These are phyloP conservation scores for Gallirallus australis DNA, from an alignment of 2,797 vertebrate species.

Conservation along the genomic window DNA sequence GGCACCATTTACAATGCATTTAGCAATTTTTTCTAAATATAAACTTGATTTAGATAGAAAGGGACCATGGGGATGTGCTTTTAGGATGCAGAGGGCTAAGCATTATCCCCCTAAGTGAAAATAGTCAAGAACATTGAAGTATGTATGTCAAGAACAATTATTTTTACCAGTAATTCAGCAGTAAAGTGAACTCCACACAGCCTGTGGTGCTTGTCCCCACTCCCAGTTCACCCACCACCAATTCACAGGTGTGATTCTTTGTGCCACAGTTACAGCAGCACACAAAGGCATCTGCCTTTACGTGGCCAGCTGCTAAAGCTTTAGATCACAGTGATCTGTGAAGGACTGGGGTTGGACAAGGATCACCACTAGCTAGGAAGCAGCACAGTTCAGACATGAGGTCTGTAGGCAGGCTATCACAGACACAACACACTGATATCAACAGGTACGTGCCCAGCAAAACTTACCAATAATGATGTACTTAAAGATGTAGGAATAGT, in stretches of 20 bases:
- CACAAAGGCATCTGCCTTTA: not conserved
- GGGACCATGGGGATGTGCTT: not conserved
- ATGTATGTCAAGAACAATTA: not conserved
- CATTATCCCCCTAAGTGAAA: not conserved
- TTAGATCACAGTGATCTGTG: not conserved
- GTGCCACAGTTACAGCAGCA: not conserved
- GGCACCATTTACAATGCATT: not conserved
- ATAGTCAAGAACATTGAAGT: not conserved
- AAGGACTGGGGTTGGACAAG: not conserved
- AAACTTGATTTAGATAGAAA: not conserved
- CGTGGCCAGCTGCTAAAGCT: not conserved
- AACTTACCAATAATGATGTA: slow-evolving; percentile 99
- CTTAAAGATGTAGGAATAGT: slow-evolving; percentile 99
- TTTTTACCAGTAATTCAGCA: not conserved
- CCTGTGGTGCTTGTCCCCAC: not conserved
- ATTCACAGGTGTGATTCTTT: not conserved
- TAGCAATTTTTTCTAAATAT: not conserved
- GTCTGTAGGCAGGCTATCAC: not conserved
- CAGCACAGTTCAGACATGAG: not conserved
- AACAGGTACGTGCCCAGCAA: rapidly evolving
- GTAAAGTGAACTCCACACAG: not conserved
- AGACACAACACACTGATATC: rapidly evolving
- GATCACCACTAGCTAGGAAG: rapidly evolving
- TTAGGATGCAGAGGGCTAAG: not conserved
- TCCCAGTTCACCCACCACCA: not conserved